Evolutionary conservation across 2,888 invertebrate species (phyloP).

Genomic region (Hanleya hanleyi): DNA sequence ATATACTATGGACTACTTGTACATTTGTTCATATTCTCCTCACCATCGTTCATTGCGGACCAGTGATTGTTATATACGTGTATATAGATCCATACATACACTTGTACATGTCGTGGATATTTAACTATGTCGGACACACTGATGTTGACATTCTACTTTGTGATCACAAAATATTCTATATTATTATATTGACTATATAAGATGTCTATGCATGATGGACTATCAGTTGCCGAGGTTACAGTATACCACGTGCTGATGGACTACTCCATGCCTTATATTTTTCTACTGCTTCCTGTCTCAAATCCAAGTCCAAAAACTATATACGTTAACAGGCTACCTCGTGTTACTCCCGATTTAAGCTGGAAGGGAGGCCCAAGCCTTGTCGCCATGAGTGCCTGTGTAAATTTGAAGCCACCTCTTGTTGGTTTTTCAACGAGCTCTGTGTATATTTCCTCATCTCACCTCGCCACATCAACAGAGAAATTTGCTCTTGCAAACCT

Average conservation of each 20-base stretch:
- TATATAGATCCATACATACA: constrained; percentile 12
- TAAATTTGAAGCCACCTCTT: background rate
- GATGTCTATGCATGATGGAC: constrained; percentile 1
- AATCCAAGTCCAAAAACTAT: background rate
- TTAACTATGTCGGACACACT: background rate
- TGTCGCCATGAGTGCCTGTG: background rate
- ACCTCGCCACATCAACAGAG: background rate
- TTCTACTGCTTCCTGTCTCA: background rate
- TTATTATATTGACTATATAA: constrained; percentile 6
- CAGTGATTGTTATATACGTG: background rate
- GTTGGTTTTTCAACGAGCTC: constrained; percentile 6
- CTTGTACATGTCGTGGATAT: constrained; percentile 10
- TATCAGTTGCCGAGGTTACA: too few relatives aligned
- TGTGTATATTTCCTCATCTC: background rate
- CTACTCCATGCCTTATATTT: constrained; percentile 8
- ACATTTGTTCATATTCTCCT: background rate
- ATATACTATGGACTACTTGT: constrained; percentile 2
- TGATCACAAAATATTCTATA: constrained; percentile 5
- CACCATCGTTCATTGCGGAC: background rate
- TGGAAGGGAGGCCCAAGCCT: background rate
- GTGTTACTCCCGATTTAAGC: background rate
- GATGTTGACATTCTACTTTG: constrained; percentile 10
- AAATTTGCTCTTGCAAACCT: background rate
- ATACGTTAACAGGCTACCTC: background rate
- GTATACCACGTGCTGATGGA: background rate